Percentiles rank a stretch among this genome's conserved stretches.
These are phyloP conservation scores for Philhelius pedissequus DNA, from an alignment of 2,888 invertebrate genomes.

Conservation along the genomic window DNA sequence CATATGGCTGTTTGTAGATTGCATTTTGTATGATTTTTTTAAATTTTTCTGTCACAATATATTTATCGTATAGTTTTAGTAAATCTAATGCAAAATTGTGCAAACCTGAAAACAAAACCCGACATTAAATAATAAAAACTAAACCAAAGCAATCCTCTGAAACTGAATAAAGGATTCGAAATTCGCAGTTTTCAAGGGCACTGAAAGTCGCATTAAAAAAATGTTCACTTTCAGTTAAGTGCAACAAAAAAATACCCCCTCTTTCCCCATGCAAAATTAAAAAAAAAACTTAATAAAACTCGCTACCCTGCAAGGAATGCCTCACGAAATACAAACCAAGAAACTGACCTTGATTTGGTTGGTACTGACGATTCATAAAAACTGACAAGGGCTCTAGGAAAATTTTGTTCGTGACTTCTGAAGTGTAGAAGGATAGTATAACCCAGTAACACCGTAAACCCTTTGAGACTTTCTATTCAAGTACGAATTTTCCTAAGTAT, in stretches of 20 bases:
- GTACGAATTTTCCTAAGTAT: not conserved
- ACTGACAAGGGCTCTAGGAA: not conserved
- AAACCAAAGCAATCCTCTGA: not conserved
- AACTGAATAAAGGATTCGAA: not conserved
- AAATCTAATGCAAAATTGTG: not conserved
- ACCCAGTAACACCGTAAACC: not conserved
- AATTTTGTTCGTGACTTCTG: not conserved
- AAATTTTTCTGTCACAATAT: not conserved
- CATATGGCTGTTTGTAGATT: not conserved
- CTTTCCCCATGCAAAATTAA: not conserved
- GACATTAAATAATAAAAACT: not conserved
- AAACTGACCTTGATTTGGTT: not conserved
- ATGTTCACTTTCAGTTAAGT: not conserved
- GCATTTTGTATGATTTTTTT: not conserved
- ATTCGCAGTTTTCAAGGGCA: not conserved
- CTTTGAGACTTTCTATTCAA: not conserved
- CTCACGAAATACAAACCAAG: not conserved
- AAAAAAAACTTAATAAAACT: not conserved
- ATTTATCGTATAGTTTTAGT: no score
- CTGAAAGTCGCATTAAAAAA: not conserved
- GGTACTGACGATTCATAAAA: not conserved
- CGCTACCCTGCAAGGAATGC: not conserved
- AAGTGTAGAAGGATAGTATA: not conserved
- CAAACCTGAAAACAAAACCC: not conserved
- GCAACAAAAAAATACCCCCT: not conserved